Evolutionary conservation across 1,140 invertebrate species (phyloP).

Genomic region (Vanessa atalanta): DNA sequence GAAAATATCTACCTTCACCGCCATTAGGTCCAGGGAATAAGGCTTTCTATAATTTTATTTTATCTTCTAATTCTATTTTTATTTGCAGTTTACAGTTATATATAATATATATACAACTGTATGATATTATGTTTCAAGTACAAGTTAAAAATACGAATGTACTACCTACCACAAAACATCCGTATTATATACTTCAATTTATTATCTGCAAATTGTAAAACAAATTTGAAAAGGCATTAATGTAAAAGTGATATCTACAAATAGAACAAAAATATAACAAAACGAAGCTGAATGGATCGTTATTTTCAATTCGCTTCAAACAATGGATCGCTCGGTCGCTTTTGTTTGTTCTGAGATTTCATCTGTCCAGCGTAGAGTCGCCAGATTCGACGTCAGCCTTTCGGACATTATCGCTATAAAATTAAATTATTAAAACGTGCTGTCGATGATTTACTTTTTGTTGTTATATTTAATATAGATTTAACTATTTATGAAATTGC

Average conservation of each 20-base stretch:
- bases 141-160: too few relatives aligned
- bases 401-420: neutral
- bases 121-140: too few relatives aligned
- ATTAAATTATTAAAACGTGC: neutral
- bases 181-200: neutral
- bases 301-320: constrained; percentile 54
- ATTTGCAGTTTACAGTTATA: too few relatives aligned
- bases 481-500: too few relatives aligned
- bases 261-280: constrained; percentile 33
- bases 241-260: constrained; percentile 29
- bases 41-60: too few relatives aligned
- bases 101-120: too few relatives aligned
- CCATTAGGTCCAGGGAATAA: too few relatives aligned
- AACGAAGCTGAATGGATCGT: constrained; percentile 34
- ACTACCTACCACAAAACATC: too few relatives aligned
- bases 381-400: neutral
- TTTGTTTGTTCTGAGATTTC: constrained; percentile 54
- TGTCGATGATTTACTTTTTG: too few relatives aligned
- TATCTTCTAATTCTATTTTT: too few relatives aligned
- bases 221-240: constrained; percentile 21
- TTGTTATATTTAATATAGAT: too few relatives aligned
- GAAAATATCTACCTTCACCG: too few relatives aligned
- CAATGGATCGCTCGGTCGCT: constrained; percentile 47
- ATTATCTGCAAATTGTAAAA: neutral
- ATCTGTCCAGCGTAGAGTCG: constrained; percentile 39